phyloP scores from a whole-genome alignment of 2,113 vertebrate species.

The Perognathus longimembris region DNA sequence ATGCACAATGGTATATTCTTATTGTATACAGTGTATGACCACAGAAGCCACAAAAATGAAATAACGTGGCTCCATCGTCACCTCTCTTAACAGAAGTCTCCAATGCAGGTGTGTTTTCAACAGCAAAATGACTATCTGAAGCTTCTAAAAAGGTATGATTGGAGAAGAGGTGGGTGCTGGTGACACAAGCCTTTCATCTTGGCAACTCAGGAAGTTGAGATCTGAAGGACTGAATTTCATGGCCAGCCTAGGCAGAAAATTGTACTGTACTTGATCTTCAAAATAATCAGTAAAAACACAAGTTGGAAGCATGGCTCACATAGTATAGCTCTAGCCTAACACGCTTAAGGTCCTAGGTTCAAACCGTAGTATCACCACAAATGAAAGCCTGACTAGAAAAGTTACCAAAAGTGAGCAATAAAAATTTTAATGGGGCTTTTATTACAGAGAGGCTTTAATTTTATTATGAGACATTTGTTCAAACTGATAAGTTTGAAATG shows the following conservation, averaged over 20 bases:
- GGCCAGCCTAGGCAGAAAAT: too few species aligned
- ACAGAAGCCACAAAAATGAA: neutral
- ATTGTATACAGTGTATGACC: neutral
- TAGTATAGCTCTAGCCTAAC: too few species aligned
- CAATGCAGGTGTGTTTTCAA: neutral
- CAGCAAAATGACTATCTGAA: neutral
- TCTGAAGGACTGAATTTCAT: neutral
- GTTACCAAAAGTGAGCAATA: neutral
- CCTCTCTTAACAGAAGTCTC: neutral
- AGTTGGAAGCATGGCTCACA: too few species aligned
- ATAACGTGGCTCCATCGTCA: neutral
- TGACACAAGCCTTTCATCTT: too few species aligned
- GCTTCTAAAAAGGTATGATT: neutral
- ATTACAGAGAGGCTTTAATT: neutral
- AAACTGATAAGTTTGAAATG: slow-evolving; percentile 22
- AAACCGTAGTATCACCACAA: too few species aligned
- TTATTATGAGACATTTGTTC: neutral
- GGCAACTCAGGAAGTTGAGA: too few species aligned
- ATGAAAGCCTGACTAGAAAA: neutral
- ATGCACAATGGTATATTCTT: rapidly evolving
- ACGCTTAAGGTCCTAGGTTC: too few species aligned
- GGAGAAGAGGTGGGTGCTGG: neutral
- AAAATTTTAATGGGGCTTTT: slow-evolving; percentile 1
- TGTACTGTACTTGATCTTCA: too few species aligned
- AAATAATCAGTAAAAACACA: too few species aligned